A percentile compares a stretch with the other conserved stretches of the same genome.
These are phyloP conservation scores for Pterois miles DNA, from an alignment of 2,797 vertebrate genomes.

Conservation along the genomic window DNA sequence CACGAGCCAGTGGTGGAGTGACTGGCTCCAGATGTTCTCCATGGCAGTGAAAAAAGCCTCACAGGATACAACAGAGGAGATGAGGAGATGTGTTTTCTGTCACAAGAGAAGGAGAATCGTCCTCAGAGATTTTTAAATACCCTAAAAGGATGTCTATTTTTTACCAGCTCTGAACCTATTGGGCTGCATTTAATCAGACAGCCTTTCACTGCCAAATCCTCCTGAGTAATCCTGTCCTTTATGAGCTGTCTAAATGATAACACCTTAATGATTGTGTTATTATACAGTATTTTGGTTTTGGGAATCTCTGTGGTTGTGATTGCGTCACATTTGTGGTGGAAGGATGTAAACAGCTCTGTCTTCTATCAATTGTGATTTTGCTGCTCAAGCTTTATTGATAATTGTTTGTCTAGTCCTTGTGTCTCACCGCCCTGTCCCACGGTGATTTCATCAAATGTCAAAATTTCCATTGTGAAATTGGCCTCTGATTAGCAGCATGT, in stretches of 20 bases:
- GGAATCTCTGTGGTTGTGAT: slow-evolving; percentile 30
- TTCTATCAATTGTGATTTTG: background rate
- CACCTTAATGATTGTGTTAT: slow-evolving; percentile 33
- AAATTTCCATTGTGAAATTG: slow-evolving; percentile 11
- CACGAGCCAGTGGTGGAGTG: slow-evolving; percentile 61
- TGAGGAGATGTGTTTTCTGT: slow-evolving; percentile 68
- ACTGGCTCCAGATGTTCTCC: slow-evolving; percentile 79
- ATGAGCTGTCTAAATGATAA: slow-evolving; percentile 43
- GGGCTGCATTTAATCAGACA: slow-evolving; percentile 43
- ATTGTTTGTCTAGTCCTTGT: slow-evolving; percentile 1
- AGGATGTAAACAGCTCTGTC: slow-evolving; percentile 38
- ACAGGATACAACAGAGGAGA: slow-evolving; percentile 53
- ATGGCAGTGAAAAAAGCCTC: slow-evolving; percentile 35
- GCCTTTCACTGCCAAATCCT: slow-evolving; percentile 36
- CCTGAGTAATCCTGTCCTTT: slow-evolving; percentile 15
- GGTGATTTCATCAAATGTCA: slow-evolving; percentile 29
- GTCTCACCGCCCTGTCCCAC: slow-evolving; percentile 2
- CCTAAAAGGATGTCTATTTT: slow-evolving; percentile 48
- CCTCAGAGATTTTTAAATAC: slow-evolving; percentile 38
- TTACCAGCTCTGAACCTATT: slow-evolving; percentile 11
- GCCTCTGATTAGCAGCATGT: slow-evolving; percentile 37
- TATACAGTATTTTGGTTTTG: slow-evolving; percentile 19
- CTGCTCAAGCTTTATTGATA: background rate
- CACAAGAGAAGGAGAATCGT: slow-evolving; percentile 55
- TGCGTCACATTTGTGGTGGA: slow-evolving; percentile 25